These are phyloP conservation scores for Colistium nudipinnis DNA, from an alignment of 2,113 vertebrate genomes.

Conservation along the genomic window DNA sequence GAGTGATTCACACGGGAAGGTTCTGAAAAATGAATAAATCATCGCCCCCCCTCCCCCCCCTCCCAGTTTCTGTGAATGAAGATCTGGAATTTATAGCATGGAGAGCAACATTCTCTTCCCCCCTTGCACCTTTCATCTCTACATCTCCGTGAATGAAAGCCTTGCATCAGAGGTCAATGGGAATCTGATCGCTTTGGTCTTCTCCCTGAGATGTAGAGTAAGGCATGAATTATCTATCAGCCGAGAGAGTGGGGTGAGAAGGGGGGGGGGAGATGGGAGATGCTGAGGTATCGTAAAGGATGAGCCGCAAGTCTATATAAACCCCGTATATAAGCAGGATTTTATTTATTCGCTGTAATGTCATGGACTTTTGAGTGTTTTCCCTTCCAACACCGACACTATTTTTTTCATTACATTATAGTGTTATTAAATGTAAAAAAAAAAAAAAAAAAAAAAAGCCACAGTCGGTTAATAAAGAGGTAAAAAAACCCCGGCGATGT, in stretches of 20 bases:
- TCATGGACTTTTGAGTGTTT: not conserved
- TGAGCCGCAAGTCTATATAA: not conserved
- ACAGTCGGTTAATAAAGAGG: not conserved
- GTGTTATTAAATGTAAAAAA: not conserved
- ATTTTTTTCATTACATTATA: too few relatives aligned
- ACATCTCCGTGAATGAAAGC: conserved; percentile 59
- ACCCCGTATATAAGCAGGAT: not conserved
- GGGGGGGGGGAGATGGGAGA: not conserved
- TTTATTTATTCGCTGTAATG: not conserved
- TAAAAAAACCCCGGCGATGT: not conserved
- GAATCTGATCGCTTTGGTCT: conserved; percentile 44
- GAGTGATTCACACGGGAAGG: not conserved
- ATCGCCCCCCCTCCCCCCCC: not conserved
- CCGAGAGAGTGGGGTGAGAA: not conserved
- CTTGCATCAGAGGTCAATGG: conserved; percentile 25
- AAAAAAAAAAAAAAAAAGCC: not conserved
- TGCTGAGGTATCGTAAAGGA: not conserved
- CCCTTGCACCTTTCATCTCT: conserved; percentile 7
- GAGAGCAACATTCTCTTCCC: conserved; percentile 15
- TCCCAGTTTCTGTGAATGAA: conserved; percentile 53
- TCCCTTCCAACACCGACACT: too few relatives aligned
- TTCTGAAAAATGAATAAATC: not conserved
- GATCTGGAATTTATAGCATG: conserved; percentile 56
- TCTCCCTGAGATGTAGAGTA: conserved; percentile 13
- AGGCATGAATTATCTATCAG: conserved; percentile 60